These are phyloP conservation scores for Crenuchus spilurus DNA, from an alignment of 2,797 vertebrate genomes.

Conservation along the genomic window DNA sequence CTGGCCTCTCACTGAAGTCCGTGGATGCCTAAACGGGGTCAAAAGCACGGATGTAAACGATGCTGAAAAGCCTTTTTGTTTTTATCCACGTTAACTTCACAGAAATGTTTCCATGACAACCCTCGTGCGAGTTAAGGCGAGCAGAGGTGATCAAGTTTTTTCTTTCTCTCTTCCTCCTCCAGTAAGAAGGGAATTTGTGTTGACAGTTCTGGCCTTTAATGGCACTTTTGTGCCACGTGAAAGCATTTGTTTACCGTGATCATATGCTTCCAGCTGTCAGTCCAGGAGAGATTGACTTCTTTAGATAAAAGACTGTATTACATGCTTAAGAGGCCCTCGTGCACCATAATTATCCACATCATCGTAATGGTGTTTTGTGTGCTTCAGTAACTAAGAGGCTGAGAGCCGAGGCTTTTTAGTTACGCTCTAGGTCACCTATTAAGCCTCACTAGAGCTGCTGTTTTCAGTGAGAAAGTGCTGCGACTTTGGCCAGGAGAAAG, in stretches of 20 bases:
- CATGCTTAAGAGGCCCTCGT: constrained; percentile 83
- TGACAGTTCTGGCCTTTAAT: constrained; percentile 99
- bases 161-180: constrained; percentile 54
- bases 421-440: constrained; percentile 76
- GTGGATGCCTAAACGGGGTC: constrained; percentile 79
- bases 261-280: constrained; percentile 95
- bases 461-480: constrained; percentile 58
- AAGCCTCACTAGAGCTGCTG: constrained; percentile 57
- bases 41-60: constrained; percentile 89
- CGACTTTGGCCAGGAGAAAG: constrained; percentile 68
- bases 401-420: constrained; percentile 80
- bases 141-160: constrained; percentile 95
- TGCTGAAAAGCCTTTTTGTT: constrained; percentile 88
- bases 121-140: constrained; percentile 95
- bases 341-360: constrained; percentile 90
- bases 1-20: constrained; percentile 71
- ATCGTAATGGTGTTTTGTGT: constrained; percentile 84
- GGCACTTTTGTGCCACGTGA: constrained; percentile 90
- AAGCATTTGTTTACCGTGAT: constrained; percentile 98
- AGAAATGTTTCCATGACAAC: constrained; percentile 99
- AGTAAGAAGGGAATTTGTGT: constrained; percentile 95
- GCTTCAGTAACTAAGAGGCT: constrained; percentile 76
- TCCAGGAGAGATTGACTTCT: constrained; percentile 85
- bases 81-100: constrained; percentile 88
- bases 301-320: constrained; percentile 93